Conservation (phyloP, 1,140 invertebrate species). For the Alviniconcha marisindica region DNA sequence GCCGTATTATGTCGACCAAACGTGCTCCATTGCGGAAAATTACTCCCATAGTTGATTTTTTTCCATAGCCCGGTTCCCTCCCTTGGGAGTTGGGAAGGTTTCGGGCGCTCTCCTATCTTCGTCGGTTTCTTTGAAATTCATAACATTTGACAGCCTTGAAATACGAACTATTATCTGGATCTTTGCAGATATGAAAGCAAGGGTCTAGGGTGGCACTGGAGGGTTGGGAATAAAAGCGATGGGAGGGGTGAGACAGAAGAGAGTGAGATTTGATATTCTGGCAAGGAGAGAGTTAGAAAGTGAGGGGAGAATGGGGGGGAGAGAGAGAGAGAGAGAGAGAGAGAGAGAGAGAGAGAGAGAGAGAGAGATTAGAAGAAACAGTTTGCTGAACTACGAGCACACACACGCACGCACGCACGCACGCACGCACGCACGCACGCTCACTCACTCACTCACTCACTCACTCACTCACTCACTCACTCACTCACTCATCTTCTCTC, state of each 20-base stretch:
- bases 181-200: conserved; percentile 28
- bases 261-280: background rate
- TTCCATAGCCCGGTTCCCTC: background rate
- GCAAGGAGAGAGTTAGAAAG: background rate
- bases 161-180: conserved; percentile 39
- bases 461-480: background rate
- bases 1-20: conserved; percentile 16
- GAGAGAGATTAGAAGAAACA: background rate
- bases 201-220: background rate
- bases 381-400: too few species aligned
- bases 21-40: conserved; percentile 1
- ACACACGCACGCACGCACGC: too few species aligned
- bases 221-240: background rate
- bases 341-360: background rate
- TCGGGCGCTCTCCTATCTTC: background rate
- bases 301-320: background rate
- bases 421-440: background rate
- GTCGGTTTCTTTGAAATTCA: conserved; percentile 42
- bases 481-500: background rate
- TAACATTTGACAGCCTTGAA: conserved; percentile 43
- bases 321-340: too few species aligned
- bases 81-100: background rate
- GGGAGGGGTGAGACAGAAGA: background rate
- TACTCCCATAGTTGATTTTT: background rate
- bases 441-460: background rate